Evolutionary conservation across 2,888 invertebrate species (phyloP).

Genomic region (Portevinia maculata): DNA sequence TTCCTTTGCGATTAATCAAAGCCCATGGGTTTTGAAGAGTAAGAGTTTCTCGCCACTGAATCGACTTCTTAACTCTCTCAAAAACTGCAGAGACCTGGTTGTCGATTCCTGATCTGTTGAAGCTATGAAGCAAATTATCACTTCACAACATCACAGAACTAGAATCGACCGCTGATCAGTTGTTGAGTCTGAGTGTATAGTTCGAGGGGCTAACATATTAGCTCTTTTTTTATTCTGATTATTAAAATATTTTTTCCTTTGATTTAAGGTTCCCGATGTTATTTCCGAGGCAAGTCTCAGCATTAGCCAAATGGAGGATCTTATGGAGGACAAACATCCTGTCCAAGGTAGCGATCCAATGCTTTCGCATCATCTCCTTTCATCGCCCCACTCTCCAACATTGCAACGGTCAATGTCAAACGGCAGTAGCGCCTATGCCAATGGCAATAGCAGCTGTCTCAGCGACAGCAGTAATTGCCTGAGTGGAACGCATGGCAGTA

Average conservation of each 20-base stretch:
- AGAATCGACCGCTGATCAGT: too few relatives aligned
- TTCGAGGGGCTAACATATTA: too few relatives aligned
- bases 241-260: constrained; percentile 5
- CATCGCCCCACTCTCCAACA: constrained; percentile 84
- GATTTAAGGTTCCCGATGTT: constrained; percentile 84
- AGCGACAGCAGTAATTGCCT: constrained; percentile 56
- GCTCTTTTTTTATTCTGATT: too few relatives aligned
- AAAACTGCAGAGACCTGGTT: too few relatives aligned
- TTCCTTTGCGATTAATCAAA: too few relatives aligned
- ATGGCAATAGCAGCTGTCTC: constrained; percentile 63
- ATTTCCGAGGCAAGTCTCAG: constrained; percentile 85
- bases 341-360: constrained; percentile 86
- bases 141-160: too few relatives aligned
- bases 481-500: constrained; percentile 36
- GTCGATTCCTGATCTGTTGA: too few relatives aligned
- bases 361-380: constrained; percentile 83
- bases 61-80: too few relatives aligned
- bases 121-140: too few relatives aligned
- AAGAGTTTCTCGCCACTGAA: too few relatives aligned
- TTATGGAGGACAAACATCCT: constrained; percentile 86
- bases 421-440: constrained; percentile 73
- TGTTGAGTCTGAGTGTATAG: too few relatives aligned
- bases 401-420: constrained; percentile 74
- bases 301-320: constrained; percentile 86
- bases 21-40: too few relatives aligned